phyloP scores from a whole-genome alignment of 2,113 vertebrate species.

The Forbesichthys papilliferus region DNA sequence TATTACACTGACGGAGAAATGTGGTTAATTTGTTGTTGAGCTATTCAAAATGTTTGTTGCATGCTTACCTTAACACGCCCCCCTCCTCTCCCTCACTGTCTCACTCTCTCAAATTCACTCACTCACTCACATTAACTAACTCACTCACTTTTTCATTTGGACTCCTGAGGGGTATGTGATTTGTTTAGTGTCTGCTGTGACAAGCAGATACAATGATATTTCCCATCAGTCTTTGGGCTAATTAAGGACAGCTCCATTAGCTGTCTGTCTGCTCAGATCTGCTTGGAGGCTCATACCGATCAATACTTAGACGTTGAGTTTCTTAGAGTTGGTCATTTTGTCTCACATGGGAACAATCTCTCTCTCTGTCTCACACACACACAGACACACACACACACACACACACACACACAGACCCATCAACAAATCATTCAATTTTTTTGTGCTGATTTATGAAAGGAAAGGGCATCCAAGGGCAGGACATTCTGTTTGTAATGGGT shows the following conservation, averaged over 20 bases:
- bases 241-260: slow-evolving; percentile 68
- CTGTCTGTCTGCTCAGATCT: slow-evolving; percentile 66
- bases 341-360: no score
- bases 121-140: background rate
- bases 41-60: no score
- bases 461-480: no score
- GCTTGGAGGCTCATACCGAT: slow-evolving; percentile 60
- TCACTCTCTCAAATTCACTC: background rate
- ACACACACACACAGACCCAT: slow-evolving; percentile 18
- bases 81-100: no score
- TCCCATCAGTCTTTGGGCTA: slow-evolving; percentile 69
- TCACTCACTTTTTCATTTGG: background rate
- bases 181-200: slow-evolving; percentile 61
- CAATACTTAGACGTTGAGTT: slow-evolving; percentile 37
- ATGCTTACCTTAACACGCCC: no score
- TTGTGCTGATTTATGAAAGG: no score
- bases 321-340: slow-evolving; percentile 9
- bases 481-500: no score
- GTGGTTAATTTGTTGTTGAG: no score
- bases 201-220: slow-evolving; percentile 68
- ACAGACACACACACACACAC: slow-evolving; percentile 5
- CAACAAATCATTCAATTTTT: background rate
- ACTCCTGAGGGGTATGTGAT: slow-evolving; percentile 50
- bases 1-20: no score
- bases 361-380: background rate